phyloP scores from a whole-genome alignment of 2,797 vertebrate genomes.

The Trachurus trachurus region DNA sequence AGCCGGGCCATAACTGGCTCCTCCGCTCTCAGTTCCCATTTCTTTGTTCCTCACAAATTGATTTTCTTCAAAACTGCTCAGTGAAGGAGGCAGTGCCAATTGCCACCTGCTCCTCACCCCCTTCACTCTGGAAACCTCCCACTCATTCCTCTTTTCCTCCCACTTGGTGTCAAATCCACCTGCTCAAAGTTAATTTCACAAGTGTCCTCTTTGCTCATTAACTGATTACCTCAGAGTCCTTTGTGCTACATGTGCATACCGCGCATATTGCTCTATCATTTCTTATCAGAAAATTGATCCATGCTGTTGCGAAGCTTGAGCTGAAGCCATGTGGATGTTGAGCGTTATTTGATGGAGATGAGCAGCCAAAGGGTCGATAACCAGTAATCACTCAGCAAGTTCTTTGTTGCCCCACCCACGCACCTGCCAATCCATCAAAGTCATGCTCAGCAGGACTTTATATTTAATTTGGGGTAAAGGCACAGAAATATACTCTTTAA shows the following conservation, averaged over 20 bases:
- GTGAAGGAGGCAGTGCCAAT: conserved; percentile 27
- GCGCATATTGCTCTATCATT: conserved; percentile 15
- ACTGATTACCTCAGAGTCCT: conserved; percentile 45
- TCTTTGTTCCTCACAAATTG: conserved; percentile 56
- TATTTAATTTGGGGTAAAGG: conserved; percentile 39
- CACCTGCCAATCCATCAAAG: conserved; percentile 20
- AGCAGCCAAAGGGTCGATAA: conserved; percentile 44
- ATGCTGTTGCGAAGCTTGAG: conserved; percentile 26
- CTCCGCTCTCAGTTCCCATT: conserved; percentile 26
- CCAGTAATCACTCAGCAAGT: conserved; percentile 50
- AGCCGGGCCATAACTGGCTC: conserved; percentile 8
- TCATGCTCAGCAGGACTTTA: conserved; percentile 13
- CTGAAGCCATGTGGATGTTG: conserved; percentile 8
- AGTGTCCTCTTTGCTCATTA: conserved; percentile 47
- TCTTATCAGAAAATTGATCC: conserved; percentile 50
- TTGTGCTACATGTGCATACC: conserved; percentile 21
- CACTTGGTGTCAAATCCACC: conserved; percentile 54
- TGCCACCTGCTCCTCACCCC: conserved; percentile 44
- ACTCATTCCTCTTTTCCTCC: conserved; percentile 43
- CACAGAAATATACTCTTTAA: conserved; percentile 38
- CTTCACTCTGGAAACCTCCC: conserved; percentile 23
- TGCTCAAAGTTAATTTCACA: conserved; percentile 61
- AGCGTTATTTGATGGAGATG: conserved; percentile 49
- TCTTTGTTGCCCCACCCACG: conserved; percentile 5
- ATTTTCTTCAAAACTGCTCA: conserved; percentile 59